Percentiles rank a stretch among this genome's conserved stretches.
Evolutionary conservation across 2,113 vertebrate genomes (phyloP).

Genomic region (Cheirogaleus medius): DNA sequence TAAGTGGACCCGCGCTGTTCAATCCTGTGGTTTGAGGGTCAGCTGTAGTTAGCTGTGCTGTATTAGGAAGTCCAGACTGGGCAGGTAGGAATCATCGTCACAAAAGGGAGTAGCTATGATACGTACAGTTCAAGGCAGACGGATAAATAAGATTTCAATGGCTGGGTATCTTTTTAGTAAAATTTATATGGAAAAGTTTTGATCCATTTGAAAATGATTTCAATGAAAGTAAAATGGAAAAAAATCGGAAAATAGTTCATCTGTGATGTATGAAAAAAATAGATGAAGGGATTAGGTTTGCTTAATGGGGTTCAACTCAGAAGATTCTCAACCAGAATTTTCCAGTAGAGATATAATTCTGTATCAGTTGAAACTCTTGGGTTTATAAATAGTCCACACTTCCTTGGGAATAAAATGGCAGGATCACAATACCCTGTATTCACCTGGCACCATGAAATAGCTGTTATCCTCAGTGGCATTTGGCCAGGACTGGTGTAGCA

Average conservation of each 20-base stretch:
- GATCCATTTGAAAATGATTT: slow-evolving; percentile 31
- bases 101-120: neutral
- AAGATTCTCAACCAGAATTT: neutral
- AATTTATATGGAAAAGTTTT: neutral
- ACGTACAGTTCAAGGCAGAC: neutral
- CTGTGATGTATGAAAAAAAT: neutral
- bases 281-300: neutral
- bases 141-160: neutral
- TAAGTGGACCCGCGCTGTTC: neutral
- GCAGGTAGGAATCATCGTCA: neutral
- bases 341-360: too few species aligned
- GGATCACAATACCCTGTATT: neutral
- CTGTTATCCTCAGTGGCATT: neutral
- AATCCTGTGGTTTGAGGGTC: neutral
- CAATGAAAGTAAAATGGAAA: slow-evolving; percentile 13
- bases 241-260: neutral
- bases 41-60: neutral
- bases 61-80: neutral
- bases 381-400: neutral
- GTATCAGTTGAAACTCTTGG: neutral
- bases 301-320: neutral
- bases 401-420: neutral
- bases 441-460: neutral
- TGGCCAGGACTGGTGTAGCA: neutral
- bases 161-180: neutral